phyloP scores from a whole-genome alignment of 2,888 invertebrate species.

The Synergus laeviventris region DNA sequence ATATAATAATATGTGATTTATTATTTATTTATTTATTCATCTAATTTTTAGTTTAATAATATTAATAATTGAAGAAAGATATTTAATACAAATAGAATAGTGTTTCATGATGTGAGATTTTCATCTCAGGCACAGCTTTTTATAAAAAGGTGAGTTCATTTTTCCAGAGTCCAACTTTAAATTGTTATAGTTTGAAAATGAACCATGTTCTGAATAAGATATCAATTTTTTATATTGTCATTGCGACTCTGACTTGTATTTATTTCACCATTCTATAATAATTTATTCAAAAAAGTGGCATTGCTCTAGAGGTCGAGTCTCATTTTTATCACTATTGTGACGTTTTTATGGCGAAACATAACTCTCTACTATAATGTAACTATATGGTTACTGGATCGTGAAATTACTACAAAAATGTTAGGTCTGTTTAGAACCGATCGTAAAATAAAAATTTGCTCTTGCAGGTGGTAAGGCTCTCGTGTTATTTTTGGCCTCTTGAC shows the following conservation, averaged over 20 bases:
- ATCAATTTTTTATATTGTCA: neutral
- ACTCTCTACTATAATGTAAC: neutral
- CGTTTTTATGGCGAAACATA: neutral
- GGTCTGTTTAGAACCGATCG: neutral
- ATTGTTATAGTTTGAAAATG: neutral
- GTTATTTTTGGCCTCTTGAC: constrained; percentile 26
- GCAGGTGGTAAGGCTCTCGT: constrained; percentile 23
- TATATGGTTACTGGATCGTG: neutral
- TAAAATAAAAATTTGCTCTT: constrained; percentile 8
- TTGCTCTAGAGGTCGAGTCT: neutral
- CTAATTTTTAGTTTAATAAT: too few relatives aligned
- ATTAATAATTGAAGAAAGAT: neutral
- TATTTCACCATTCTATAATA: neutral
- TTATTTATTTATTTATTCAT: too few relatives aligned
- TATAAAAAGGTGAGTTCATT: neutral
- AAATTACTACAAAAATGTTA: neutral
- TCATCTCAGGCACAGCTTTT: neutral
- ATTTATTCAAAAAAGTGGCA: constrained; percentile 10
- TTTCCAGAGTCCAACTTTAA: neutral
- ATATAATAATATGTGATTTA: too few relatives aligned
- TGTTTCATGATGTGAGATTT: neutral
- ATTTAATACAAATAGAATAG: neutral
- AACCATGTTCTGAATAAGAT: neutral
- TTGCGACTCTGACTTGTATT: neutral
- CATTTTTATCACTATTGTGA: neutral